Evolutionary conservation across 2,113 vertebrate species (phyloP).

Genomic region (Pelodiscus sinensis): DNA sequence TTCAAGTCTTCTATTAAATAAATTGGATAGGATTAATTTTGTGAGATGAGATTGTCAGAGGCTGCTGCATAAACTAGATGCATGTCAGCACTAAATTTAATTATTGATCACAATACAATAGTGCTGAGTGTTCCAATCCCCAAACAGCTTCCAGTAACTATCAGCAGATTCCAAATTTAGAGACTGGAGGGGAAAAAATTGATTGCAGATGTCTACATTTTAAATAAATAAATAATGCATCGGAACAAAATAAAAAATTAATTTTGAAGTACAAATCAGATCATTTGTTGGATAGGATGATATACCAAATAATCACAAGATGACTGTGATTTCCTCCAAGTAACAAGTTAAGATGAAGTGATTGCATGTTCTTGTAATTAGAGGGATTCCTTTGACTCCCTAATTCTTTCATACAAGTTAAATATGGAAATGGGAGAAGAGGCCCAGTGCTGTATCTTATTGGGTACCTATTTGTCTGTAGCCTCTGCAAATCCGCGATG

Average conservation of each 20-base stretch:
- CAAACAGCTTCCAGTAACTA: conserved; percentile 87
- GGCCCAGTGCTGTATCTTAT: not conserved
- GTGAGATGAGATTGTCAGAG: conserved; percentile 85
- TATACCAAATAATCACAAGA: conserved; percentile 61
- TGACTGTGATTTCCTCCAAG: conserved; percentile 44
- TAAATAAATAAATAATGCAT: conserved; percentile 86
- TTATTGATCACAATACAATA: conserved; percentile 96
- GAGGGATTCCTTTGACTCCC: not conserved
- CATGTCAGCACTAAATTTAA: conserved; percentile 93
- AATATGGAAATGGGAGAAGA: conserved; percentile 19
- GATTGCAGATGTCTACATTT: conserved; percentile 78
- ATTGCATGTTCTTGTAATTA: conserved; percentile 13
- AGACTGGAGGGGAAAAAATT: conserved; percentile 73
- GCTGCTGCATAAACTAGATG: conserved; percentile 84
- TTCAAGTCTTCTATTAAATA: conserved; percentile 84
- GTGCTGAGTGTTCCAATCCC: conserved; percentile 89
- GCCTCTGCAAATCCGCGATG: not conserved
- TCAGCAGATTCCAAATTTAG: conserved; percentile 89
- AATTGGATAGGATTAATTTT: conserved; percentile 89
- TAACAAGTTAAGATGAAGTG: conserved; percentile 63
- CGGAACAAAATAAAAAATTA: conserved; percentile 77
- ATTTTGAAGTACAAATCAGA: conserved; percentile 74
- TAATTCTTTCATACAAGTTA: conserved; percentile 45
- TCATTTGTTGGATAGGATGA: conserved; percentile 50
- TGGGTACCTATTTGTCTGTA: not conserved